Conservation (phyloP, 2,888 invertebrate species). For the Scaptomyza cyrtandrae region DNA sequence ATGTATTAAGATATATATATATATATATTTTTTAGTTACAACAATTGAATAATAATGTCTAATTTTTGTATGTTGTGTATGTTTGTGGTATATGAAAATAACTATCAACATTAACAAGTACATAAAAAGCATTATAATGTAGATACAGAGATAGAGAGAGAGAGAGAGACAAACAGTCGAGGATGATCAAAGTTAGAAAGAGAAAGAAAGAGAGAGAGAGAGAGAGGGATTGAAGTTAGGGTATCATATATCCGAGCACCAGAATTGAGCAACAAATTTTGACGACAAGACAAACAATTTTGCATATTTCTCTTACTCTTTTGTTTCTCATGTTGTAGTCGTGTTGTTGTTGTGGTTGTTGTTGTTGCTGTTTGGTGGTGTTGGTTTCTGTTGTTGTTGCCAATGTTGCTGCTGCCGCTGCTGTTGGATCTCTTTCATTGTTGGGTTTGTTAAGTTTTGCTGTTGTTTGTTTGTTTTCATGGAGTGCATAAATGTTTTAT, state of each 20-base stretch:
- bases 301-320: slow-evolving; percentile 39
- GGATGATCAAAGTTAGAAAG: slow-evolving; percentile 9
- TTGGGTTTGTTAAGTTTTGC: neutral
- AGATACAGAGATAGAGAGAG: neutral
- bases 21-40: neutral
- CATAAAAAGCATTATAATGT: neutral
- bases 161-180: slow-evolving; percentile 8
- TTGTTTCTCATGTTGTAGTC: slow-evolving; percentile 9
- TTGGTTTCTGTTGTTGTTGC: slow-evolving; percentile 11
- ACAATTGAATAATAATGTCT: neutral
- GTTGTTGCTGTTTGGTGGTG: slow-evolving; percentile 12
- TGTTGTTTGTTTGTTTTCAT: slow-evolving; percentile 4
- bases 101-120: slow-evolving; percentile 20
- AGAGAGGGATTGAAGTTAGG: slow-evolving; percentile 6
- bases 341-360: slow-evolving; percentile 6
- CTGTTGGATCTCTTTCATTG: neutral
- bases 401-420: neutral
- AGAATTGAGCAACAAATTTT: slow-evolving; percentile 14
- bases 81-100: neutral
- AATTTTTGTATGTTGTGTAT: neutral
- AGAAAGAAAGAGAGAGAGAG: slow-evolving; percentile 5
- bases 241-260: slow-evolving; percentile 26
- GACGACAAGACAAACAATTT: slow-evolving; percentile 4
- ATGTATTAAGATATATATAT: no score
- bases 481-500: neutral